Evolutionary conservation across 2,113 vertebrate genomes (phyloP).

Genomic region (Crotalus horridus): DNA sequence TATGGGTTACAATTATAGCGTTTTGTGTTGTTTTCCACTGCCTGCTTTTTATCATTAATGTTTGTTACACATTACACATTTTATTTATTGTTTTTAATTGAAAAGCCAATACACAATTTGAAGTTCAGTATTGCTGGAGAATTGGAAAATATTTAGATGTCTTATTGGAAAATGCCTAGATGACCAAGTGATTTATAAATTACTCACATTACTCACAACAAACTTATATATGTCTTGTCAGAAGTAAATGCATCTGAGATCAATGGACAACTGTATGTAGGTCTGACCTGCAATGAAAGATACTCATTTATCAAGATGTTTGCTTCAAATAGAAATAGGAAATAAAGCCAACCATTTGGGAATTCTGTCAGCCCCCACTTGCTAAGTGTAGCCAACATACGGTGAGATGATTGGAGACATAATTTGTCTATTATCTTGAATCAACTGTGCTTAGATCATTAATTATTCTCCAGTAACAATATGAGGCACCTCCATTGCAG

Average conservation of each 20-base stretch:
- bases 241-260: background rate
- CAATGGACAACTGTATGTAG: background rate
- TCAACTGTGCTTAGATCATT: background rate
- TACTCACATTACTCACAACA: background rate
- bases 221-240: background rate
- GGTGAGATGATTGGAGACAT: background rate
- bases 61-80: background rate
- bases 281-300: background rate
- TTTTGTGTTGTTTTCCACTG: background rate
- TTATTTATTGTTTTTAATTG: background rate
- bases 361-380: background rate
- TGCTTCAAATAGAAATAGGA: background rate
- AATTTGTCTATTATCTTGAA: background rate
- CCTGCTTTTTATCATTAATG: background rate
- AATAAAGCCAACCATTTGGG: background rate
- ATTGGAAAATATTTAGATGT: background rate
- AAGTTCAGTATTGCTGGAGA: background rate
- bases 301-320: background rate
- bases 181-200: background rate
- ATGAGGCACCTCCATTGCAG: background rate
- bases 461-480: background rate
- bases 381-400: background rate
- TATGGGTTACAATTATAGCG: background rate
- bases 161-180: background rate
- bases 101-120: background rate